Base-by-base conservation (phyloP, 2,888 invertebrate genomes). In the Ellobium chinense region DNA sequence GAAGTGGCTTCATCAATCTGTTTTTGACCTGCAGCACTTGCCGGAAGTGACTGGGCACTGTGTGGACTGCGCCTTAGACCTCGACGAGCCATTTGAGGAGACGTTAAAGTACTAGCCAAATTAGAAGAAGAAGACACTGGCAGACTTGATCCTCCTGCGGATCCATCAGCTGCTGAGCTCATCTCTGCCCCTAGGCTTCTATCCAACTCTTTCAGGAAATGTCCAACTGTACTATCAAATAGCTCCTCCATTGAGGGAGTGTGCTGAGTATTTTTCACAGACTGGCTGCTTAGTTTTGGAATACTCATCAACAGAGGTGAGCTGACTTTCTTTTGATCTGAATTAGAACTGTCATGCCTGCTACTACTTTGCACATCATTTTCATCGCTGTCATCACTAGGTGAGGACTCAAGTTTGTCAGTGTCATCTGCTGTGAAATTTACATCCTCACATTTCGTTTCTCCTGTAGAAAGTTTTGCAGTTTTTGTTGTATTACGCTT, bases 121-220 rank as follows among this genome's bases (percentile, higher is more conserved):
- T 78, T 70, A 21, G 79, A 60, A 31, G 82, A 63, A 21, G 81
- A 60, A 7, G 78, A 78, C n/a, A 63, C 36, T 21, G 70, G 54
- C 12, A 62, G 46, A 21, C 58, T 58, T 36, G 54, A 46, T 24
- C 39, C 36, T 27, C 68, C 46, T 37, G 46, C 29, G 7, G 39
- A 34, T 12, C n/a, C 39, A n/a, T 65, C 72, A 54, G 76, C 36
- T 34, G 46, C 29, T 7, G 56, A 39, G 12, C 37, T 29, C 0
- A 74, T 34, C n/a, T 62, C 70, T 5, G 70, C 70, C 31, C 76
- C 82, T n/a, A 89, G 77, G 36, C 84, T 69, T 70, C 82, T 85
- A 75, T 89, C 89, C n/a, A 89, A 83, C 76, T 88, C 86, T 36
- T 82, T 77, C 68, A 85, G 84, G 46, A 89, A 82, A 34, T 84